Evolutionary conservation across 2,888 invertebrate species (phyloP).

Genomic region (Torymus tubicola): DNA sequence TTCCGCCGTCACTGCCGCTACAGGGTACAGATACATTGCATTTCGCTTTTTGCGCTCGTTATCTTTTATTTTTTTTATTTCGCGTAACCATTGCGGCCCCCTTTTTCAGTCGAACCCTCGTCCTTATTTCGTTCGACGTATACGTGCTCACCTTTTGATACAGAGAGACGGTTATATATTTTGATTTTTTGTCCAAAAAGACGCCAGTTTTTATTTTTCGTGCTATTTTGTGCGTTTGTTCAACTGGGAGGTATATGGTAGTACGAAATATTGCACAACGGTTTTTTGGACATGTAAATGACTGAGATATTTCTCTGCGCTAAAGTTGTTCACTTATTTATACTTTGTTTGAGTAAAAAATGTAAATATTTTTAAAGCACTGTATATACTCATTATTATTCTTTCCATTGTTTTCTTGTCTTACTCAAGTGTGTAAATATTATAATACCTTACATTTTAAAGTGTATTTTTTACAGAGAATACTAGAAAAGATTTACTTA

Average conservation of each 20-base stretch:
- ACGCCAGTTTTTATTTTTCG: slow-evolving; percentile 33
- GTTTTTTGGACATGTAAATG: too few relatives aligned
- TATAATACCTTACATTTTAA: not conserved
- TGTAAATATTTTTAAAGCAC: too few relatives aligned
- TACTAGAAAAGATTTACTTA: slow-evolving; percentile 30
- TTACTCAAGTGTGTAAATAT: too few relatives aligned
- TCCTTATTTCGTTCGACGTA: slow-evolving; percentile 8
- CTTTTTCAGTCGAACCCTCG: slow-evolving; percentile 26
- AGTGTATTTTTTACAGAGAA: slow-evolving; percentile 10
- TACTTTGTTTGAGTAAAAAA: too few relatives aligned
- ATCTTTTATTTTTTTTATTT: slow-evolving; percentile 41
- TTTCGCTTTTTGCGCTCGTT: slow-evolving; percentile 53
- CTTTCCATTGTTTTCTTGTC: too few relatives aligned
- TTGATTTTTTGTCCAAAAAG: slow-evolving; percentile 46
- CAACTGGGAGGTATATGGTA: not conserved
- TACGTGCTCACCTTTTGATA: slow-evolving; percentile 29
- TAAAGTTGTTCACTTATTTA: too few relatives aligned
- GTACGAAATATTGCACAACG: not conserved
- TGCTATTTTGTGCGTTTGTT: not conserved
- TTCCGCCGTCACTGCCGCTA: not conserved
- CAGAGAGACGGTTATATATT: slow-evolving; percentile 51
- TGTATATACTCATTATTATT: too few relatives aligned
- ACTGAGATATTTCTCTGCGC: too few relatives aligned
- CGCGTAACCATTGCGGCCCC: slow-evolving; percentile 26
- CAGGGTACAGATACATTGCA: slow-evolving; percentile 51